Percentiles rank a stretch among this genome's conserved stretches.
Conservation (phyloP, 2,888 invertebrate species). For the Spisula subtruncata region DNA sequence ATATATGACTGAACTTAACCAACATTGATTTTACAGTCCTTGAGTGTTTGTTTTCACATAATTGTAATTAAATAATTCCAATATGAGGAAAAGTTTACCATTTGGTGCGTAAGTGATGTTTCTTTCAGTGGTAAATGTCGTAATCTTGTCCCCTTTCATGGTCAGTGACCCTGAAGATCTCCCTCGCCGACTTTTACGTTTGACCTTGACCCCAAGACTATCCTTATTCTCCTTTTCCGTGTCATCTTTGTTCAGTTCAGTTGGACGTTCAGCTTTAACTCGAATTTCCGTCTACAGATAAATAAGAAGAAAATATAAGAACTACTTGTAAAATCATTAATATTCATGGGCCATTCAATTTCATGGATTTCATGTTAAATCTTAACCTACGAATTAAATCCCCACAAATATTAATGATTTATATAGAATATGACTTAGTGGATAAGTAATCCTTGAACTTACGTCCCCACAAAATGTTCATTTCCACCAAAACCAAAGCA, state of each 20-base stretch:
- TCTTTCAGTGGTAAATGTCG: conserved; percentile 72
- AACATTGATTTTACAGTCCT: too few species aligned
- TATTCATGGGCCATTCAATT: too few species aligned
- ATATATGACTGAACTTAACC: too few species aligned
- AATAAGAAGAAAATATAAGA: not conserved
- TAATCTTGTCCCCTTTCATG: conserved; percentile 75
- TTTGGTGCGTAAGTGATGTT: conserved; percentile 68
- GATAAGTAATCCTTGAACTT: too few species aligned
- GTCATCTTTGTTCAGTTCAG: conserved; percentile 36
- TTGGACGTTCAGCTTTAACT: conserved; percentile 26
- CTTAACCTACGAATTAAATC: too few species aligned
- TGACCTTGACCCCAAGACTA: conserved; percentile 66
- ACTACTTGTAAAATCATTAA: not conserved
- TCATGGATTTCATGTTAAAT: too few species aligned
- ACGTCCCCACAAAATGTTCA: too few species aligned
- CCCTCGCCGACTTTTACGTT: conserved; percentile 67
- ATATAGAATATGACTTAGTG: too few species aligned
- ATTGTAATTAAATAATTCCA: not conserved
- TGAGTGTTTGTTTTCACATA: too few species aligned
- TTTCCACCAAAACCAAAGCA: too few species aligned
- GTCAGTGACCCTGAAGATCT: conserved; percentile 71
- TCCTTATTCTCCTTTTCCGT: conserved; percentile 59
- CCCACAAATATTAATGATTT: too few species aligned
- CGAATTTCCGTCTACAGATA: not conserved
- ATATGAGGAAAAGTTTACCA: conserved; percentile 47